A percentile compares a stretch with the other conserved stretches of the same genome.
phyloP scores from a whole-genome alignment of 2,797 vertebrate species.

The Leucoraja ocellata region DNA sequence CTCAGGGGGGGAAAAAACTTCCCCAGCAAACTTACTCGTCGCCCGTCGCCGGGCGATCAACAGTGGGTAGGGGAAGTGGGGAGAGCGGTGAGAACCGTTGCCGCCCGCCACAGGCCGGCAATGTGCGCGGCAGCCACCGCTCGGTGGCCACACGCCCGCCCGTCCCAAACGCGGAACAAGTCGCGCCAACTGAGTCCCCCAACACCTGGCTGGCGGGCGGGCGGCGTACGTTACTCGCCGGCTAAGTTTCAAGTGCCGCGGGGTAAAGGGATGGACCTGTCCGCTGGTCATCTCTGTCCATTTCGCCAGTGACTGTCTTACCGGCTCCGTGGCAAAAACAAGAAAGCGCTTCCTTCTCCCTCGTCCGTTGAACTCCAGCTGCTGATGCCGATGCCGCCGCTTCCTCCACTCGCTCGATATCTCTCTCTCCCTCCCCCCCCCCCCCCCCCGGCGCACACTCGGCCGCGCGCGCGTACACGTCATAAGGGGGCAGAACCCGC shows the following conservation, averaged over 20 bases:
- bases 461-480: background rate
- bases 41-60: background rate
- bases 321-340: no score
- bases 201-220: no score
- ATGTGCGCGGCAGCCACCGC: background rate
- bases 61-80: no score
- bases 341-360: background rate
- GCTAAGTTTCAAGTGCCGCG: no score
- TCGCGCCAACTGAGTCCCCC: background rate
- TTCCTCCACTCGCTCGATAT: background rate
- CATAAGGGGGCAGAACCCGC: background rate
- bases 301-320: no score
- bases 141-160: background rate
- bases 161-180: slow-evolving; percentile 16
- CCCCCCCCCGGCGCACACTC: background rate
- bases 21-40: background rate
- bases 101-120: background rate
- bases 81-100: background rate
- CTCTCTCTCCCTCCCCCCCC: background rate
- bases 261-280: no score
- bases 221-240: no score
- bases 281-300: no score
- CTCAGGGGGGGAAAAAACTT: background rate
- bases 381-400: background rate
- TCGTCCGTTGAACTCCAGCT: background rate